Percentiles rank a stretch among this genome's conserved stretches.
phyloP scores from a whole-genome alignment of 2,113 vertebrate species.

The Sylvilagus bachmani region DNA sequence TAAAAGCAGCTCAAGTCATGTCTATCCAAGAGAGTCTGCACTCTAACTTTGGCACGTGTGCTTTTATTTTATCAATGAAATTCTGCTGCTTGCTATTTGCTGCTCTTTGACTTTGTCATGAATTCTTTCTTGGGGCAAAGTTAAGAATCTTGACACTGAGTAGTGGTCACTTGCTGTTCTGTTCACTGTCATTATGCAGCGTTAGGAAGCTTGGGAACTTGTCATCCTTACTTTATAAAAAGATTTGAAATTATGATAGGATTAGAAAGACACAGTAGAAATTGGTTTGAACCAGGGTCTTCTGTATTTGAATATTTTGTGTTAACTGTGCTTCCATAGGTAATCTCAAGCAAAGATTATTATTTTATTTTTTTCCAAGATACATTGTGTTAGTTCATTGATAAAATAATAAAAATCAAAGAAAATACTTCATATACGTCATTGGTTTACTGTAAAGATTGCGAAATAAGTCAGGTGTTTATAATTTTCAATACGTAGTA shows the following conservation, averaged over 20 bases:
- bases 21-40: too few species aligned
- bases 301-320: not conserved
- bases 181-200: too few species aligned
- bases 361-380: not conserved
- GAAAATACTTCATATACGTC: not conserved
- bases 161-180: too few species aligned
- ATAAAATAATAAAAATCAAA: not conserved
- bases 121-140: too few species aligned
- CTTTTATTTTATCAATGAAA: too few species aligned
- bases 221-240: not conserved
- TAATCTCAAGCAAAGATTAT: not conserved
- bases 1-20: too few species aligned
- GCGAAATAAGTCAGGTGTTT: not conserved
- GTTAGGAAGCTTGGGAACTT: not conserved
- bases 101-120: too few species aligned
- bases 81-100: too few species aligned
- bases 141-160: too few species aligned
- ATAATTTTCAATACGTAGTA: not conserved
- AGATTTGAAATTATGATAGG: not conserved
- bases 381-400: not conserved
- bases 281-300: not conserved
- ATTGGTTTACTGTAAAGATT: not conserved
- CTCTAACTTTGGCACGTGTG: too few species aligned
- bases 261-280: slow-evolving; percentile 19
- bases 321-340: not conserved